phyloP scores from a whole-genome alignment of 2,797 vertebrate species.

The Psittacula derbiana region DNA sequence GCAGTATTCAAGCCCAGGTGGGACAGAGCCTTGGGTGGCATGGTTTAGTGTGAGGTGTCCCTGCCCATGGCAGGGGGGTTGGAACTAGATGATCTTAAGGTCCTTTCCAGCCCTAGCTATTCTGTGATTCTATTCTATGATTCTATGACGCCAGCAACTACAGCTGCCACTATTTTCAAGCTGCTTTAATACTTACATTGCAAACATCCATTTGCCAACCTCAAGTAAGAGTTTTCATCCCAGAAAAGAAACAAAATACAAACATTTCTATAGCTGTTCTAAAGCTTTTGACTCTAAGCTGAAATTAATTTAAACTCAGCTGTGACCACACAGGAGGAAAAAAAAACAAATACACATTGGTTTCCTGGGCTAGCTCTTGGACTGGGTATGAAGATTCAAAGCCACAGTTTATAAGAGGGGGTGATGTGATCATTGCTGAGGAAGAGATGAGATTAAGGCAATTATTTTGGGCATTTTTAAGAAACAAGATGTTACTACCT shows the following conservation, averaged over 20 bases:
- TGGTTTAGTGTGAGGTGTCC: no score
- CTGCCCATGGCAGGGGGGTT: no score
- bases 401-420: neutral
- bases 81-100: no score
- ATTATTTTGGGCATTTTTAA: neutral
- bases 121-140: no score
- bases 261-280: neutral
- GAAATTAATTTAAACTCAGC: neutral
- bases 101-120: no score
- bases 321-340: neutral
- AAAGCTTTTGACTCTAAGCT: neutral
- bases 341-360: neutral
- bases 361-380: slow-evolving; percentile 7
- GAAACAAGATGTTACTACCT: neutral
- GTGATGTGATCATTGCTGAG: neutral
- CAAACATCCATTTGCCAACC: neutral
- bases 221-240: neutral
- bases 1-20: no score
- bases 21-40: no score
- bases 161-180: neutral
- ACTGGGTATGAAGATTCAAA: neutral
- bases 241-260: slow-evolving; percentile 12
- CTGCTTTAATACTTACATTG: neutral
- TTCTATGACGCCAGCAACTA: accelerated
- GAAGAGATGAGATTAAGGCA: neutral